These are phyloP conservation scores for Fregetta grallaria DNA, from an alignment of 2,113 vertebrate species.

Conservation along the genomic window DNA sequence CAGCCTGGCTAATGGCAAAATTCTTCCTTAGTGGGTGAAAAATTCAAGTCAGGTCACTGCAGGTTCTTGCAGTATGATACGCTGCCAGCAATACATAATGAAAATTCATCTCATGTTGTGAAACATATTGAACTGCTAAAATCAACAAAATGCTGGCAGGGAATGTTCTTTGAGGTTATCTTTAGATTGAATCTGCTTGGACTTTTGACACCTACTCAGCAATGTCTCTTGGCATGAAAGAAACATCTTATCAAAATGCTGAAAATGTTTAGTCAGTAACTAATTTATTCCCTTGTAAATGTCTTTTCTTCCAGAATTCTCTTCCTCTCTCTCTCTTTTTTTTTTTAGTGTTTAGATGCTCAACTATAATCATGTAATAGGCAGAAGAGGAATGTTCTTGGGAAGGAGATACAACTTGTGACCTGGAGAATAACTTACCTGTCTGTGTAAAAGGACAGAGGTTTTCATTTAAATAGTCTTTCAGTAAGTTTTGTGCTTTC, in stretches of 20 bases:
- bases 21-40: slow-evolving; percentile 10
- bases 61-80: slow-evolving; percentile 1
- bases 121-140: slow-evolving; percentile 60
- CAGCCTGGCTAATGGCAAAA: not conserved
- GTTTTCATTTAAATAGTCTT: not conserved
- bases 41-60: slow-evolving; percentile 8
- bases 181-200: slow-evolving; percentile 59
- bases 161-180: slow-evolving; percentile 60
- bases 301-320: not conserved
- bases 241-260: slow-evolving; percentile 48
- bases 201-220: slow-evolving; percentile 69
- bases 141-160: slow-evolving; percentile 59
- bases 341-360: not conserved
- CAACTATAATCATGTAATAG: not conserved
- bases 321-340: not conserved
- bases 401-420: not conserved
- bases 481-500: not conserved
- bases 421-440: not conserved
- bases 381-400: not conserved
- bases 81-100: not conserved
- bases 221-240: slow-evolving; percentile 43
- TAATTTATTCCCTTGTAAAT: not conserved
- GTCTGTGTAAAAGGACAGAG: not conserved
- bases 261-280: slow-evolving; percentile 32
- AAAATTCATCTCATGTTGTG: slow-evolving; percentile 61